Evolutionary conservation across 1,140 invertebrate species (phyloP), one percentile per base, ranked within the genome.

Genomic region (Eriosoma lanigerum): DNA sequence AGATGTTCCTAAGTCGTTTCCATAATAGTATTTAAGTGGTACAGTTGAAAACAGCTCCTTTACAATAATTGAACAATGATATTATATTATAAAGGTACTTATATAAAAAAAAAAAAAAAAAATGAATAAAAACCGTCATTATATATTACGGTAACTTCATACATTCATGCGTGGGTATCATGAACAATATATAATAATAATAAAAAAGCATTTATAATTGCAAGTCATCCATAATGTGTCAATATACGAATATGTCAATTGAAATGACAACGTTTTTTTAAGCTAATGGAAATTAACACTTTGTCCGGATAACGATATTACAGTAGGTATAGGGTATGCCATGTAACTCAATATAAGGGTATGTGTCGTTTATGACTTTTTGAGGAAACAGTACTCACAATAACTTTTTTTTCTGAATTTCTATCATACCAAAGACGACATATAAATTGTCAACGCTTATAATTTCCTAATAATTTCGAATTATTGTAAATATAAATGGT

Each of bases 61-160:
- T 60, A 78, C 75, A 58, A n/a, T n/a, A n/a, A 78, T 78, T 46
- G 56, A 78, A 78, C 75, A 78, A 78, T 78, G 75, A 78, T 78
- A 58, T 78, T 50, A 48, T 62, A 78, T 19, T 38, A 38, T 38
- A 38, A n/a, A n/a, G n/a, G n/a, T n/a, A n/a, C n/a, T 38, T 38
- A 38, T 38, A 38, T 38, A 4, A 38, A 38, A 38, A 38, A 38
- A 38, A 38, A 38, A 4, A 38, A 38, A 58, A 75, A 76, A 54
- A 52, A 72, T 50, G 48, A 72, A 72, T 50, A 72, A 72, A 58
- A 62, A 60, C 75, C 24, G 56, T 21, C 75, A 78, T 78, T 78
- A 78, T 75, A 75, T 46, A 38, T 62, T 60, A 19, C 75, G 62
- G 48, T 48, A 76, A 46, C 54, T 78, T 56, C 4, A 26, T 78